Evolutionary conservation across 2,113 vertebrate genomes (phyloP).

Genomic region (Neodon shergylaensis): DNA sequence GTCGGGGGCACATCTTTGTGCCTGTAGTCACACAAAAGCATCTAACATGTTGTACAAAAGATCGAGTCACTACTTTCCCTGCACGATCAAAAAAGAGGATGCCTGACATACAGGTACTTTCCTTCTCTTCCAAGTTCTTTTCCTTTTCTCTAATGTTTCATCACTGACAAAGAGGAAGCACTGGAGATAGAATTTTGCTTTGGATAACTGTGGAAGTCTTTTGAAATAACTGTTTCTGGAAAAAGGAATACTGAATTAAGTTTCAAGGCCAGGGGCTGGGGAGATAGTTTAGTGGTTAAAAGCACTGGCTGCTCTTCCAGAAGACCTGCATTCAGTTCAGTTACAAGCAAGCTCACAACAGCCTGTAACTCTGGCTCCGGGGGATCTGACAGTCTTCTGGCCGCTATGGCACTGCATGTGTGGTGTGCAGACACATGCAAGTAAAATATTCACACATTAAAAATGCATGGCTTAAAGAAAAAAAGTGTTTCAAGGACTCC

Average conservation of each 20-base stretch:
- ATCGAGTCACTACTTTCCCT: not conserved
- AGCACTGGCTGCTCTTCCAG: not conserved
- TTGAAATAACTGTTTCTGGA: slow-evolving; percentile 24
- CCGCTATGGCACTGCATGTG: not conserved
- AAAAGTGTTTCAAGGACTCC: slow-evolving; percentile 25
- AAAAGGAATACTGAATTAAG: slow-evolving; percentile 54
- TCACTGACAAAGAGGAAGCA: not conserved
- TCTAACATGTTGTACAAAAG: slow-evolving; percentile 37
- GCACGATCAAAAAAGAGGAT: slow-evolving; percentile 13
- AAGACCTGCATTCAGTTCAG: not conserved
- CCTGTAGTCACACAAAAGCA: not conserved
- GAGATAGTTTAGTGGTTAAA: not conserved
- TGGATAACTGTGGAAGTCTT: slow-evolving; percentile 51
- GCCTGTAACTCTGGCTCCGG: not conserved
- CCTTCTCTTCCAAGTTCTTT: slow-evolving; percentile 39
- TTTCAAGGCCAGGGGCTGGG: not conserved
- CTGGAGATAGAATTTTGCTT: slow-evolving; percentile 29
- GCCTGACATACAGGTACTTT: not conserved
- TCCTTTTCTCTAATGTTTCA: not conserved
- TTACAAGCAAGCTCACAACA: not conserved
- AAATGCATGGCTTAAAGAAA: not conserved
- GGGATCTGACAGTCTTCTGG: not conserved
- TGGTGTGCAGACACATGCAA: not conserved
- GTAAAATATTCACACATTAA: not conserved
- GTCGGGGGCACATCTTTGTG: not conserved